Conservation (phyloP, 2,113 vertebrate genomes). For the Rhea americana region DNA sequence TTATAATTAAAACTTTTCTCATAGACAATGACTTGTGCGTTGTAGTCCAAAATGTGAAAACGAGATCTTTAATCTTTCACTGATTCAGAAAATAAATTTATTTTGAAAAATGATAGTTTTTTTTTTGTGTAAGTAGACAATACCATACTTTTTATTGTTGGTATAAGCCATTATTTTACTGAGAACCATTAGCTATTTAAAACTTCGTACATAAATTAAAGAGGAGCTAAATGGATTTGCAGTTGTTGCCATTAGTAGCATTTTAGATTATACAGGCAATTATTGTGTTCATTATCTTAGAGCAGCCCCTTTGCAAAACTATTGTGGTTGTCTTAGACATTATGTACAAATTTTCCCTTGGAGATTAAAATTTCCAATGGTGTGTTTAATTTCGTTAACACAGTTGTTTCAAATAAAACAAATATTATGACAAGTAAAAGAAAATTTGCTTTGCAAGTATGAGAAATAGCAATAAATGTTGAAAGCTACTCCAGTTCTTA, state of each 20-base stretch:
- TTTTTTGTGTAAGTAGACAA: constrained; percentile 40
- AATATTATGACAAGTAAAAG: constrained; percentile 76
- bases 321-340: constrained; percentile 67
- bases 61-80: background rate
- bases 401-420: constrained; percentile 70
- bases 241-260: constrained; percentile 79
- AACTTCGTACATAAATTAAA: constrained; percentile 83
- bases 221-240: constrained; percentile 81
- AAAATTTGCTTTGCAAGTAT: constrained; percentile 65
- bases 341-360: constrained; percentile 74
- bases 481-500: constrained; percentile 15
- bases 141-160: constrained; percentile 69
- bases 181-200: constrained; percentile 78
- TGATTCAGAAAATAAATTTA: constrained; percentile 4
- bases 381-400: constrained; percentile 76
- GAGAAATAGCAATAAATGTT: constrained; percentile 47
- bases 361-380: constrained; percentile 80
- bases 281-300: constrained; percentile 78
- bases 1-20: background rate
- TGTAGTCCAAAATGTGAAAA: background rate
- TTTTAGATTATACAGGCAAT: constrained; percentile 84
- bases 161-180: constrained; percentile 73
- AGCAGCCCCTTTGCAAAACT: constrained; percentile 73
- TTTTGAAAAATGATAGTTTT: background rate
- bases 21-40: background rate